phyloP scores from a whole-genome alignment of 2,797 vertebrate genomes.

The Semotilus atromaculatus region DNA sequence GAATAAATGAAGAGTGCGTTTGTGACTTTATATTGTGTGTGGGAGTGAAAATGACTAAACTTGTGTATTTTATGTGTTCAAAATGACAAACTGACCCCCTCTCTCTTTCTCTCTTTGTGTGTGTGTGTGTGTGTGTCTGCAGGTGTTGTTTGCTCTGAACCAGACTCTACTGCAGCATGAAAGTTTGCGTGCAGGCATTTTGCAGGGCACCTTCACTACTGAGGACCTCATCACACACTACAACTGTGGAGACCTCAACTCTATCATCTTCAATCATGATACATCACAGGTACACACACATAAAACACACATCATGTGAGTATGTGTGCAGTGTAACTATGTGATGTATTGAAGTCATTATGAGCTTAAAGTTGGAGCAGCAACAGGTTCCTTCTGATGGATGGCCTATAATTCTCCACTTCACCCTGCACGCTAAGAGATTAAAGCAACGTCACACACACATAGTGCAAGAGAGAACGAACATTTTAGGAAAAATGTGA shows the following conservation, averaged over 20 bases:
- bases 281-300: conserved; percentile 81
- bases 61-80: conserved; percentile 32
- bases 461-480: conserved; percentile 11
- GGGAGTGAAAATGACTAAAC: conserved; percentile 17
- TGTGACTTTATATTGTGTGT: conserved; percentile 20
- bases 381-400: conserved; percentile 69
- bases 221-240: conserved; percentile 91
- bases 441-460: conserved; percentile 36
- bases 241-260: conserved; percentile 90
- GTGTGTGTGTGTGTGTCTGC: conserved; percentile 25
- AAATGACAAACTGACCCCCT: conserved; percentile 7
- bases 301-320: background rate
- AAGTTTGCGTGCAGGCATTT: conserved; percentile 82
- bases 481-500: conserved; percentile 1
- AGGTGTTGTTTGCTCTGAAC: conserved; percentile 93
- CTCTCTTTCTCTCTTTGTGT: conserved; percentile 20
- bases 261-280: conserved; percentile 88
- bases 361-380: conserved; percentile 53
- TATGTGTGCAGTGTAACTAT: conserved; percentile 5
- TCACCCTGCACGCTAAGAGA: background rate
- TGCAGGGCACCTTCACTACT: conserved; percentile 83
- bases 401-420: conserved; percentile 49
- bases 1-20: conserved; percentile 12
- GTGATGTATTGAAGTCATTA: conserved; percentile 47
- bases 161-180: conserved; percentile 90